A percentile compares a stretch with the other conserved stretches of the same genome.
phyloP scores from a whole-genome alignment of 2,888 invertebrate species.

The Clusia tigrina region DNA sequence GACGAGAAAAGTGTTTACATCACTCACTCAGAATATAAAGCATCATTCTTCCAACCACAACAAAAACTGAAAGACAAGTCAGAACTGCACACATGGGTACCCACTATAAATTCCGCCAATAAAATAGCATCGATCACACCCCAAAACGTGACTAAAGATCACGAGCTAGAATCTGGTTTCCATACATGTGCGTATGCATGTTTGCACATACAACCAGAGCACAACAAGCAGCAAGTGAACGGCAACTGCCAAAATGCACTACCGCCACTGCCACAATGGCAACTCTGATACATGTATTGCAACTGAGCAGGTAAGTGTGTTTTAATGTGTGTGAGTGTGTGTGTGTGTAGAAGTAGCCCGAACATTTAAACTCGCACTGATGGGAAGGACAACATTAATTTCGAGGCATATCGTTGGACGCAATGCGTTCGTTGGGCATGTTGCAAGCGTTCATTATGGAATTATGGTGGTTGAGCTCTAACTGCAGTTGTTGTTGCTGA shows the following conservation, averaged over 20 bases:
- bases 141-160: slow-evolving; percentile 59
- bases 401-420: not conserved
- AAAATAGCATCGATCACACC: slow-evolving; percentile 60
- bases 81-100: slow-evolving; percentile 13
- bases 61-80: not conserved
- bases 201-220: not conserved
- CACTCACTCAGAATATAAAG: slow-evolving; percentile 27
- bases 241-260: slow-evolving; percentile 23
- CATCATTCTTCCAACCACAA: slow-evolving; percentile 14
- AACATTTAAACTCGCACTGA: not conserved
- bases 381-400: not conserved
- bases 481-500: not conserved
- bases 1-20: slow-evolving; percentile 32
- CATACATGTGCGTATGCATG: slow-evolving; percentile 14
- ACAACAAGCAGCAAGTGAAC: slow-evolving; percentile 22
- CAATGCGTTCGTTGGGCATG: not conserved
- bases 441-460: not conserved
- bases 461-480: slow-evolving; percentile 5
- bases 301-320: not conserved
- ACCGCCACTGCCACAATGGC: slow-evolving; percentile 9
- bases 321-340: not conserved
- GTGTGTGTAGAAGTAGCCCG: not conserved
- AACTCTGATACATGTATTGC: slow-evolving; percentile 28
- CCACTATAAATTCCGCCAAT: slow-evolving; percentile 56
- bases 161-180: slow-evolving; percentile 47